Evolutionary conservation across 2,888 invertebrate species (phyloP), one percentile per base, ranked within the genome.

Genomic region (Cheiracanthium punctorium): DNA sequence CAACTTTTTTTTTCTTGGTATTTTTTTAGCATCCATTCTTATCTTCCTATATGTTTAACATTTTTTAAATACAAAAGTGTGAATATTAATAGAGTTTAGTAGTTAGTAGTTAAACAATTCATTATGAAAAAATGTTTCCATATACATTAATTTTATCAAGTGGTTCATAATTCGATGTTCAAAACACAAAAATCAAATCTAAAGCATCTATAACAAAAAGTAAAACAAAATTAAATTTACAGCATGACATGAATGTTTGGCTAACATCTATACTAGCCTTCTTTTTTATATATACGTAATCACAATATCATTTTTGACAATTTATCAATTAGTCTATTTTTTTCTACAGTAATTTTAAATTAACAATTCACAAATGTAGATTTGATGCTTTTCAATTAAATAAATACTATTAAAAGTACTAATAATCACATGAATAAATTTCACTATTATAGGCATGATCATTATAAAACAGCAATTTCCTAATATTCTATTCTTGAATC

Each of bases 251-350:
- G 67, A 48, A 70, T 70, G 37, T 82, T 69, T 71, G 82, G 82
- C 82, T 82, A 82, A 70, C 43, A 37, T 43, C 82, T 82, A 82
- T 52, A 64, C 82, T 82, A 82, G 70, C 75, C 75, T 64, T 75
- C 73, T 70, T 72, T 76, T n/a, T n/a, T n/a, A n/a, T n/a, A n/a
- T n/a, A n/a, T n/a, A n/a, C n/a, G 20, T 69, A 69, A 33, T 69
- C 69, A 69, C 69, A 69, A 17, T 69, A 33, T 69, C 37, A 37
- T 33, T 4, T 52, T 64, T 28, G n/a, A 28, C 64, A 20, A 20
- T n/a, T 28, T 64, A 20, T 64, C 24, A 64, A 20, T 24, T 64
- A 64, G 12, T 20, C 12, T 28, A 20, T 64, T 64, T 37, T 48
- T 48, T 48, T 5, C 58, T 58, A 58, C 58, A 20, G 20, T 24